Conservation (phyloP, 2,888 invertebrate genomes). For the Scaptomyza reducta region DNA sequence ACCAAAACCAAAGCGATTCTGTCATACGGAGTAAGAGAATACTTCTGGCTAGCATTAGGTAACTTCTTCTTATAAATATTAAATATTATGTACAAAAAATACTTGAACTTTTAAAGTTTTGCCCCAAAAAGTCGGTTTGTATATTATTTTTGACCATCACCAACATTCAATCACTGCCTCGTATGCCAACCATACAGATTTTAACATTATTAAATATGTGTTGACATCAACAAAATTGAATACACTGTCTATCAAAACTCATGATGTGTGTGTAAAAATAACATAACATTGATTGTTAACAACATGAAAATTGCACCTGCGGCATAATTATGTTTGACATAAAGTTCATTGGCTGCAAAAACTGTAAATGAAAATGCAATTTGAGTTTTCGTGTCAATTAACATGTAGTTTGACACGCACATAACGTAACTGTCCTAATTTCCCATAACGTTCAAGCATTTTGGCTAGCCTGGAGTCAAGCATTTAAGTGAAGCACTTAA, state of each 20-base stretch:
- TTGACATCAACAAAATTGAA: too few species aligned
- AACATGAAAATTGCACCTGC: neutral
- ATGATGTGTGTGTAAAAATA: neutral
- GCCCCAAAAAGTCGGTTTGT: too few species aligned
- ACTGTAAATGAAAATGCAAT: neutral
- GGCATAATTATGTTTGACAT: neutral
- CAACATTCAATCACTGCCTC: too few species aligned
- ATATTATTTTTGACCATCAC: too few species aligned
- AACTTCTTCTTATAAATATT: too few species aligned
- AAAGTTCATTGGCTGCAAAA: neutral
- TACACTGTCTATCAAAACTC: neutral
- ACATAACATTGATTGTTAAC: neutral
- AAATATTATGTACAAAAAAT: too few species aligned
- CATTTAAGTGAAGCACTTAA: conserved; percentile 1
- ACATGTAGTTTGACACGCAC: neutral
- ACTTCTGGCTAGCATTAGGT: conserved; percentile 1
- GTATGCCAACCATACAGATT: too few species aligned
- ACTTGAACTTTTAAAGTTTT: too few species aligned
- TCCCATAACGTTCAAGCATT: neutral
- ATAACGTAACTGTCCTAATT: neutral
- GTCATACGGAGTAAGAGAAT: conserved; percentile 7
- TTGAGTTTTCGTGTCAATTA: neutral
- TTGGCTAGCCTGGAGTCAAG: neutral
- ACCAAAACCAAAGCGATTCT: neutral
- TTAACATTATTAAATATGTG: too few species aligned